phyloP scores from a whole-genome alignment of 2,888 invertebrate genomes.

The Hirtodrosophila trivittata region DNA sequence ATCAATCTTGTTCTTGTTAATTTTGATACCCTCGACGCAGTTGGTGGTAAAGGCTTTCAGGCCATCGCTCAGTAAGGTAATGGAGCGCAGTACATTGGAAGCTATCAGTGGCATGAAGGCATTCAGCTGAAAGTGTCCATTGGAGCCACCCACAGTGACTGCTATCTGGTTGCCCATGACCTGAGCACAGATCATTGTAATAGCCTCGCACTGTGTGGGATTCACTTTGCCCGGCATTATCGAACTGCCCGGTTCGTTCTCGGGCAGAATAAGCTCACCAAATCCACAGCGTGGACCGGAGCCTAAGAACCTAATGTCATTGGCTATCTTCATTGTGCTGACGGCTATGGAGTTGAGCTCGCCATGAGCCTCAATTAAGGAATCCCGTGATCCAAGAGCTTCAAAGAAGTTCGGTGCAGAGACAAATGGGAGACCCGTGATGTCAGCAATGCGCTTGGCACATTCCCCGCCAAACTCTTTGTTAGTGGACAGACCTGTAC shows the following conservation, averaged over 20 bases:
- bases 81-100: constrained; percentile 94
- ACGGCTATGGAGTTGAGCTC: constrained; percentile 95
- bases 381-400: constrained; percentile 96
- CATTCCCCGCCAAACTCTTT: constrained; percentile 96
- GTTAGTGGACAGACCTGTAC: constrained; percentile 96
- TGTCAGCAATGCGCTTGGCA: constrained; percentile 89
- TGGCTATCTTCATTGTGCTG: constrained; percentile 97
- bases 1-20: constrained; percentile 89
- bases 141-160: constrained; percentile 93
- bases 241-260: constrained; percentile 98
- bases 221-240: constrained; percentile 99
- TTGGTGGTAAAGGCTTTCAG: constrained; percentile 92
- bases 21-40: constrained; percentile 91
- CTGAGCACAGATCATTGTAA: constrained; percentile 97
- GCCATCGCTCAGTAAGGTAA: constrained; percentile 91
- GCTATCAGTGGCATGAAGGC: constrained; percentile 99
- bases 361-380: constrained; percentile 97
- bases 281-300: constrained; percentile 98
- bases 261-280: constrained; percentile 95
- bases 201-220: constrained; percentile 98
- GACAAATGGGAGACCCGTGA: constrained; percentile 95
- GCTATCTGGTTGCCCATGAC: constrained; percentile 99
- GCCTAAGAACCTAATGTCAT: constrained; percentile 94
- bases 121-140: constrained; percentile 99
- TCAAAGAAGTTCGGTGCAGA: constrained; percentile 98